These are phyloP conservation scores for Lampris incognitus DNA, from an alignment of 2,113 vertebrate species.

Conservation along the genomic window DNA sequence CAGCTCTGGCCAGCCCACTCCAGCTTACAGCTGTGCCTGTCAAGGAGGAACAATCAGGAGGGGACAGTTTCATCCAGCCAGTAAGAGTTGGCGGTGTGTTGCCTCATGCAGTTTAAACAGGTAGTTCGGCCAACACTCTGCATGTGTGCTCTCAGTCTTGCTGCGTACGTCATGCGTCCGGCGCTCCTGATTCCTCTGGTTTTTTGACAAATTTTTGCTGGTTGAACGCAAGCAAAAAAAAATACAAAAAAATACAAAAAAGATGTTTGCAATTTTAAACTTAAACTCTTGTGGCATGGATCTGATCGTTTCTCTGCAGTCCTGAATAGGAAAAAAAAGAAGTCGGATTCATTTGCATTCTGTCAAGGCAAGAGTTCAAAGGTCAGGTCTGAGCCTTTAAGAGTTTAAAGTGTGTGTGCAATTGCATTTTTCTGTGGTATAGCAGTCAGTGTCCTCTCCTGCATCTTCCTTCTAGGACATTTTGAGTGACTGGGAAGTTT, in stretches of 20 bases:
- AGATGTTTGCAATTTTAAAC: neutral
- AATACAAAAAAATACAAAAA: neutral
- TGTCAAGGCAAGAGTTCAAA: no score
- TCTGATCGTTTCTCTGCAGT: neutral
- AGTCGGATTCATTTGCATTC: no score
- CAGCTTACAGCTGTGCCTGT: neutral
- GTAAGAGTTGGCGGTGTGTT: neutral
- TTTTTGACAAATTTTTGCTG: no score
- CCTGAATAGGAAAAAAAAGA: neutral
- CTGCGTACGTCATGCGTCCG: no score
- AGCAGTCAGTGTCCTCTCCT: neutral
- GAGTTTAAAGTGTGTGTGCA: no score
- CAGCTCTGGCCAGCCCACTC: neutral
- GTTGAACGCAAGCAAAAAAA: no score
- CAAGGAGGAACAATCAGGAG: conserved; percentile 35
- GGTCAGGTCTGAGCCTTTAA: neutral
- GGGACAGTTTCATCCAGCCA: conserved; percentile 26
- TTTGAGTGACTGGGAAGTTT: neutral
- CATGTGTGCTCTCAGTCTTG: no score
- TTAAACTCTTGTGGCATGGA: neutral
- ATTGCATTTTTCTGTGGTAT: no score
- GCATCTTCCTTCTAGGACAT: neutral
- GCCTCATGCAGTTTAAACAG: neutral
- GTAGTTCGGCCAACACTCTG: no score
- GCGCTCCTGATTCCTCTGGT: no score